phyloP scores from a whole-genome alignment of 1,140 invertebrate genomes.

The Drosophila pectinifera region DNA sequence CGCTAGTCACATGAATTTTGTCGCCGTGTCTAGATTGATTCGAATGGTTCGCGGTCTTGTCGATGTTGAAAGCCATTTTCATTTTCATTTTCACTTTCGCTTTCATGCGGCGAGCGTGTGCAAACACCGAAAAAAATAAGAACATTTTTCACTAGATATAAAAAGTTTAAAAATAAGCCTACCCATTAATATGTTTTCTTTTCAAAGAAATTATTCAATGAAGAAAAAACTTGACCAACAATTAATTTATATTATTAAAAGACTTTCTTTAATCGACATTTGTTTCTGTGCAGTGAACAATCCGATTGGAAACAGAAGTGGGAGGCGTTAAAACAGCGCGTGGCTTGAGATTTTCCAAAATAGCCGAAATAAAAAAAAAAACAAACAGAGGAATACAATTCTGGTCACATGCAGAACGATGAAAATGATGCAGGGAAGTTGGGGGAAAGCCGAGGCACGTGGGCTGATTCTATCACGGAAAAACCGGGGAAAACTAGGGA shows the following conservation, averaged over 20 bases:
- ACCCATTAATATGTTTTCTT: no score
- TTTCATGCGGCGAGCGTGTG: conserved; percentile 34
- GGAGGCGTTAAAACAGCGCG: conserved; percentile 59
- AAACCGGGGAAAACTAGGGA: conserved; percentile 15
- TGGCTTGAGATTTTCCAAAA: conserved; percentile 72
- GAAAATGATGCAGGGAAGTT: conserved; percentile 12
- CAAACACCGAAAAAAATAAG: conserved; percentile 20
- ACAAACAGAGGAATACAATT: conserved; percentile 43
- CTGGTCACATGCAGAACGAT: conserved; percentile 68
- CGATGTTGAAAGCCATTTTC: conserved; percentile 56
- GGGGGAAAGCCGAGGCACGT: conserved; percentile 51
- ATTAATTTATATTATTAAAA: neutral
- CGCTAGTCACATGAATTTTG: conserved; percentile 76
- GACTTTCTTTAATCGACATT: neutral
- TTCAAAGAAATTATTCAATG: neutral
- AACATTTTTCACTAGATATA: neutral
- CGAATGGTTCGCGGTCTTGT: conserved; percentile 57
- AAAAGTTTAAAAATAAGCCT: conserved; percentile 3
- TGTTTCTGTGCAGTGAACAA: conserved; percentile 15
- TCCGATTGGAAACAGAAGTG: conserved; percentile 17
- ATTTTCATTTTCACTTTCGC: conserved; percentile 39
- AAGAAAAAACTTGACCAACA: neutral
- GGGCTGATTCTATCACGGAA: conserved; percentile 41
- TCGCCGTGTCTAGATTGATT: conserved; percentile 77
- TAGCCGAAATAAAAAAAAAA: conserved; percentile 37